Base-by-base conservation (phyloP, 1,140 invertebrate genomes). In the Limonius californicus region DNA sequence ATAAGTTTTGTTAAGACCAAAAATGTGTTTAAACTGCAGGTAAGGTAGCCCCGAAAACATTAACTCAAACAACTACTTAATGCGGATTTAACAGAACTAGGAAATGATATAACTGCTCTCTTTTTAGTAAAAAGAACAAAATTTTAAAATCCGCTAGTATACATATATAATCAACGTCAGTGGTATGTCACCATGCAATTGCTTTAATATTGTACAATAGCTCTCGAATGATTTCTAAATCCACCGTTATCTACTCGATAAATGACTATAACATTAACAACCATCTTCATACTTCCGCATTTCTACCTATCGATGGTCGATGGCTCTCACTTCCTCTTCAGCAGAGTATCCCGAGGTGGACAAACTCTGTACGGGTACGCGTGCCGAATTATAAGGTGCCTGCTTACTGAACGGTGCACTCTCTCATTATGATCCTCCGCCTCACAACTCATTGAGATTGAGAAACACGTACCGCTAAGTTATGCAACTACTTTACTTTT, bases 261-360 rank as follows among this genome's bases (percentile, higher is more conserved):
- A 50, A 21, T 50, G 45, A 50, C 45, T 50, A 14, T 50, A 50
- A 45, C 42, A 45, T 45, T 27, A 45, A 50, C 45, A 50, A 50
- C 45, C 20, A 50, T 55, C 53, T 55, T 23, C 27, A 55, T 19
- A 55, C 53, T 55, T 55, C 53, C 53, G 53, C 53, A 32, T 55
- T 55, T 55, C 53, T 55, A 27, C 27, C 15, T 32, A 55, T 55
- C 53, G 27, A 55, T 55, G 53, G 53, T 21, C 27, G 53, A 55
- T 55, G 53, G 53, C 53, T 55, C 53, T 55, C 53, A 55, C 53
- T 55, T 55, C 53, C 53, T 55, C 27, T 14, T 55, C 53, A 55
- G 3, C 20, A 18, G 45, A 19, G 45, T 50, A 50, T 50, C 45
- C 45, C 45, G 45, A 50, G 45, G 45, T 50, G 45, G 45, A 50